Evolutionary conservation across 2,113 vertebrate species (phyloP).

Genomic region (Rhagologus leucostigma): DNA sequence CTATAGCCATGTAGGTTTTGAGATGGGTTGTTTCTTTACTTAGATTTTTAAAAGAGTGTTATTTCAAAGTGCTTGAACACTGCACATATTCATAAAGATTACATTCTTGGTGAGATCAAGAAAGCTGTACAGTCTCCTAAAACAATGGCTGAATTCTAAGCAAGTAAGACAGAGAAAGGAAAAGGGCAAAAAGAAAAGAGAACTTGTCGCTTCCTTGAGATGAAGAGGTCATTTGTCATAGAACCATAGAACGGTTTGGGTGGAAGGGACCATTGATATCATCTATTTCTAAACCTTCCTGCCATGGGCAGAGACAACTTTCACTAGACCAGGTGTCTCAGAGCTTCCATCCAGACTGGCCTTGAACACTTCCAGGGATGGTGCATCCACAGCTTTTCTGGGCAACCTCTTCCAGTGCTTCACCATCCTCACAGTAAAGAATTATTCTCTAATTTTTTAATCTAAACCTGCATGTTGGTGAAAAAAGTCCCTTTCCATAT

Average conservation of each 20-base stretch:
- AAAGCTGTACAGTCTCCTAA: not conserved
- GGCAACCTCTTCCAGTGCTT: not conserved
- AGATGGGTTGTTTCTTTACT: not conserved
- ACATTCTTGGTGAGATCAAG: not conserved
- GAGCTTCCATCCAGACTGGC: not conserved
- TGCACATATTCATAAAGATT: not conserved
- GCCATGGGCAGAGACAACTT: not conserved
- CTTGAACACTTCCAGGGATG: not conserved
- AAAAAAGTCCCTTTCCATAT: not conserved
- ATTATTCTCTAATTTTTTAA: not conserved
- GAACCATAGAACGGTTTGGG: accelerated
- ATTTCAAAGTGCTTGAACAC: not conserved
- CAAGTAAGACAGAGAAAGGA: not conserved
- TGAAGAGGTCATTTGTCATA: not conserved
- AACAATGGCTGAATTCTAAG: not conserved
- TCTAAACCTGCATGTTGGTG: too few relatives aligned
- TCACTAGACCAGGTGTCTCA: not conserved
- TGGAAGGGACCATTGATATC: not conserved
- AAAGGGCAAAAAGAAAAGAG: not conserved
- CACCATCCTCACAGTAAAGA: not conserved
- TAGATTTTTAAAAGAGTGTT: not conserved
- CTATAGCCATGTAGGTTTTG: not conserved
- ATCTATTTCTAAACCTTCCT: not conserved
- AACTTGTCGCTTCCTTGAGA: not conserved
- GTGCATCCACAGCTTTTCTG: not conserved